phyloP scores from a whole-genome alignment of 1,140 invertebrate species.

The Tetramorium simillimum region DNA sequence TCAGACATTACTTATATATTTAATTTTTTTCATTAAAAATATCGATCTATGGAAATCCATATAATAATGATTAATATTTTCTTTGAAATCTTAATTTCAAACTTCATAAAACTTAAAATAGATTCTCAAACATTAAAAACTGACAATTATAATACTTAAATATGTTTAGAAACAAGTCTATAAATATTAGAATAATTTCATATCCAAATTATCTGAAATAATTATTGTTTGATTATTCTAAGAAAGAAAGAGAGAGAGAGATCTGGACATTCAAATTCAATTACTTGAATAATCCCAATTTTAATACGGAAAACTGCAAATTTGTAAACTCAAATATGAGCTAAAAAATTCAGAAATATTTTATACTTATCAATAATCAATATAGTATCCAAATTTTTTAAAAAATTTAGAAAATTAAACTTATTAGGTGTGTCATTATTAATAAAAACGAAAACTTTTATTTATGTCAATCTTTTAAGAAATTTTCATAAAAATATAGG shows the following conservation, averaged over 20 bases:
- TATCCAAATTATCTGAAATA: not conserved
- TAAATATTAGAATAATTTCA: not conserved
- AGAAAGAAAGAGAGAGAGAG: not conserved
- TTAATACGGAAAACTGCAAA: not conserved
- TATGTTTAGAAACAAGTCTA: not conserved
- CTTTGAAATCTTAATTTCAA: not conserved
- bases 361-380: not conserved
- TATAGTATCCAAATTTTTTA: not conserved
- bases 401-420: not conserved
- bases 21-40: not conserved
- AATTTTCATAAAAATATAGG: not conserved
- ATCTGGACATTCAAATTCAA: not conserved
- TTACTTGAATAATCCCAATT: not conserved
- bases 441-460: not conserved
- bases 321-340: not conserved
- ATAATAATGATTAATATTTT: not conserved
- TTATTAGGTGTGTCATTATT: not conserved
- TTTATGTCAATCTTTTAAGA: not conserved
- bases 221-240: not conserved
- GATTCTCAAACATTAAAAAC: not conserved
- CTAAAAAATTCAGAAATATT: not conserved
- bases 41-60: not conserved
- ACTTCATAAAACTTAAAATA: not conserved
- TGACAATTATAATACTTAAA: not conserved
- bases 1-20: not conserved